Conservation (phyloP, 64 coral and sea anemone genomes). For the Pachyseris speciosa region DNA sequence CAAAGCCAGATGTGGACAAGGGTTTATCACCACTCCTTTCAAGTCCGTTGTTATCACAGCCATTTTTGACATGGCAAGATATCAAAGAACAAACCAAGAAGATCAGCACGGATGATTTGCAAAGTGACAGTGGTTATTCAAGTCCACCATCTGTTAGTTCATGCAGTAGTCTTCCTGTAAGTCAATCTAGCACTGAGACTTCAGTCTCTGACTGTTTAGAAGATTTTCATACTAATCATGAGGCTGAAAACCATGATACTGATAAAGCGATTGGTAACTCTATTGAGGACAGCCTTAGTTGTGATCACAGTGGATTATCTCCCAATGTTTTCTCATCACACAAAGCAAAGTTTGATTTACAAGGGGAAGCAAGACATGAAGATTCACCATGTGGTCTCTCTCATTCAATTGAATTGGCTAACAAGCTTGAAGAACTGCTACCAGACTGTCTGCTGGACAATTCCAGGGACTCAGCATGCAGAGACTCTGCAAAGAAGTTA, state of each 20-base stretch:
- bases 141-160: slow-evolving; percentile 88
- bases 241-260: background rate
- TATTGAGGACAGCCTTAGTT: background rate
- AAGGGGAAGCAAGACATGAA: background rate
- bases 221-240: background rate
- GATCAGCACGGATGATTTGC: slow-evolving; percentile 28
- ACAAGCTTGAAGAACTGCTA: slow-evolving; percentile 51
- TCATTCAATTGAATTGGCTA: background rate
- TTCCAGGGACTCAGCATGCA: background rate
- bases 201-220: slow-evolving; percentile 7
- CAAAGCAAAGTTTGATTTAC: background rate
- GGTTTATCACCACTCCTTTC: too few relatives aligned
- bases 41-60: background rate
- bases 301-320: background rate
- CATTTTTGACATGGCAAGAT: slow-evolving; percentile 71
- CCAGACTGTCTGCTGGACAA: slow-evolving; percentile 40
- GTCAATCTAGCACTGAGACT: background rate
- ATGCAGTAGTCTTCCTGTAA: slow-evolving; percentile 1
- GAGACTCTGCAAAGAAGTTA: background rate
- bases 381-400: background rate
- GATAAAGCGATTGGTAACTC: background rate
- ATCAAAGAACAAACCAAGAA: slow-evolving; percentile 50
- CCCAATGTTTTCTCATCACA: background rate
- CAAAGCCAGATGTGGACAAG: background rate
- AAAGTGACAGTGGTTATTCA: slow-evolving; percentile 93